phyloP scores from a whole-genome alignment of 2,113 vertebrate genomes.

The Eulacestoma nigropectus region DNA sequence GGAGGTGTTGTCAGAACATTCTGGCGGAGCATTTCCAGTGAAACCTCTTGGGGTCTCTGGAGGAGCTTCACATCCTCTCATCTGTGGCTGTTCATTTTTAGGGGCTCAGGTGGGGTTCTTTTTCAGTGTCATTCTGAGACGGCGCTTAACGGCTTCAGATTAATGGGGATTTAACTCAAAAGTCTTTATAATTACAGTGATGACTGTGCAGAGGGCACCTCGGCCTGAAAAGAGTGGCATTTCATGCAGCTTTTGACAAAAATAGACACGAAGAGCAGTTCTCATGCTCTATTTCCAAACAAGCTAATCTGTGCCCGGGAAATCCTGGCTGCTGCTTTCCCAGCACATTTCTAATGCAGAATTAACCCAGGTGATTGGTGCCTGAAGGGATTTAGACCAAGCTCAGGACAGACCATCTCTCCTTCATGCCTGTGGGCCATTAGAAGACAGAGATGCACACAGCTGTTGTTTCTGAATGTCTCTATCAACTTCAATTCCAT shows the following conservation, averaged over 20 bases:
- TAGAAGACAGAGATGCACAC: background rate
- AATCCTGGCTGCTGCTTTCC: background rate
- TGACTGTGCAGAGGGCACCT: background rate
- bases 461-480: background rate
- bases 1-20: background rate
- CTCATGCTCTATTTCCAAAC: conserved; percentile 3
- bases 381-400: background rate
- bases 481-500: background rate
- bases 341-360: background rate
- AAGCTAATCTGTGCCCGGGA: background rate
- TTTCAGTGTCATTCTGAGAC: background rate
- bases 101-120: background rate
- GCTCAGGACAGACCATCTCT: background rate
- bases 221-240: background rate
- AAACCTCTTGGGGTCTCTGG: background rate
- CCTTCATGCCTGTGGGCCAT: background rate
- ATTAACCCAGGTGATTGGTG: background rate
- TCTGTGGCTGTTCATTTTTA: background rate
- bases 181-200: background rate
- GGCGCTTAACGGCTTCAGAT: background rate
- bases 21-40: background rate
- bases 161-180: background rate
- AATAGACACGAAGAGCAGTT: background rate
- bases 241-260: background rate
- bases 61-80: background rate